A percentile compares a stretch with the other conserved stretches of the same genome.
phyloP scores from a whole-genome alignment of 2,113 vertebrate genomes.

The Phasianus colchicus region DNA sequence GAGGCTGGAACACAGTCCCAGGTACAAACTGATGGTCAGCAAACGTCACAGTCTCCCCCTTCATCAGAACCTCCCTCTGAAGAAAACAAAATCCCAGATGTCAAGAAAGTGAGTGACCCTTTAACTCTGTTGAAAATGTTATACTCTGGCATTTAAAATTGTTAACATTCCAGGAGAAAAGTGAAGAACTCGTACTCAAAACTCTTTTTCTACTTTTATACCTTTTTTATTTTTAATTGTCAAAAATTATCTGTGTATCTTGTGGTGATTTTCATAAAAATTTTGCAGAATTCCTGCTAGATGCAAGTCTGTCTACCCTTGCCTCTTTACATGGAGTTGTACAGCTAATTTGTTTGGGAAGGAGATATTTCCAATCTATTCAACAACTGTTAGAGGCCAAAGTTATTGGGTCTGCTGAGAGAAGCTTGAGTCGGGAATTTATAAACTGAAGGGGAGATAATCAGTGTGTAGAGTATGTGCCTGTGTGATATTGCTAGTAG shows the following conservation, averaged over 20 bases:
- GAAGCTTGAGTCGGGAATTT: neutral
- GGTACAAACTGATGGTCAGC: constrained; percentile 86
- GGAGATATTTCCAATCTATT: neutral
- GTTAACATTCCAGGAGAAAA: neutral
- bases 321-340: neutral
- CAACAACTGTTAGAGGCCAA: neutral
- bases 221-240: neutral
- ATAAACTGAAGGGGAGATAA: neutral
- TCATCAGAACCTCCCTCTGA: constrained; percentile 83
- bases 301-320: neutral
- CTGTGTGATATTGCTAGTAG: neutral
- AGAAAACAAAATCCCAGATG: constrained; percentile 84
- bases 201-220: neutral
- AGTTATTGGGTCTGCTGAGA: neutral
- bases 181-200: neutral
- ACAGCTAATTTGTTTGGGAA: neutral
- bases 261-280: neutral
- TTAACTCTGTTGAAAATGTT: constrained; percentile 74
- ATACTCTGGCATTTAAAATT: constrained; percentile 19
- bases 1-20: constrained; percentile 85
- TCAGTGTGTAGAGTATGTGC: neutral
- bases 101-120: constrained; percentile 86
- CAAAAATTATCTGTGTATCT: neutral
- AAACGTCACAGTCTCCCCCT: constrained; percentile 81
- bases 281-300: neutral